Base-by-base conservation (phyloP, 2,888 invertebrate genomes). In the Ferrisia virgata region DNA sequence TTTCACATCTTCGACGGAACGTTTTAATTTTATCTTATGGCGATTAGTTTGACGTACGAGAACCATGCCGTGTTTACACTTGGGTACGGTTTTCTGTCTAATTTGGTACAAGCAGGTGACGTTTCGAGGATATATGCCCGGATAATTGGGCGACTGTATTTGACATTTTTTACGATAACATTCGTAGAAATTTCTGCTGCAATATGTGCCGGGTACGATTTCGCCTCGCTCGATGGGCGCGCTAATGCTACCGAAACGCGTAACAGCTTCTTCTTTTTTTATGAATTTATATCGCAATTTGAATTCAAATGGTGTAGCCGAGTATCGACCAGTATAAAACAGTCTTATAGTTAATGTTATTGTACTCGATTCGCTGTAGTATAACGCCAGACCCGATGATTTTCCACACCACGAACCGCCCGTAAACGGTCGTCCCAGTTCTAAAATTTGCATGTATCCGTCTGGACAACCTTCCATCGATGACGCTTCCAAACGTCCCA, bases 361-460 rank as follows among this genome's bases (percentile, higher is more conserved):
- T 25, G 96, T 96, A 86, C 96, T 95, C 58, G 96, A 96, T 87
- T 94, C 93, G 85, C 95, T 95, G 91, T 95, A 96, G 89, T 95
- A 96, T 90, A 95, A 96, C 89, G 95, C 96, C 84, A 95, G 93
- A 85, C 94, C 94, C 36, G 93, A 92, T 85, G 94, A 94, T 36
- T 93, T 91, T 85, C 96, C 96, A 89, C 96, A 96, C 96, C 96
- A 96, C 25, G 94, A 95, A 85, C 96, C 96, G 72, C 95, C 96
- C 36, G 95, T 95, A 90, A 95, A 95, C 18, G 95, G 95, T 64
- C 95, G 92, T 25, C 95, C 94, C 86, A 95, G 91, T 90, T 96
- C 96, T 87, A 95, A 94, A 86, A 95, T 91, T 90, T 95, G 94
- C 92, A 96, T 94, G 89, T 94, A 95, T 82, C 96, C 96, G 88